phyloP scores from a whole-genome alignment of 2,113 vertebrate genomes.

The Lota lota region DNA sequence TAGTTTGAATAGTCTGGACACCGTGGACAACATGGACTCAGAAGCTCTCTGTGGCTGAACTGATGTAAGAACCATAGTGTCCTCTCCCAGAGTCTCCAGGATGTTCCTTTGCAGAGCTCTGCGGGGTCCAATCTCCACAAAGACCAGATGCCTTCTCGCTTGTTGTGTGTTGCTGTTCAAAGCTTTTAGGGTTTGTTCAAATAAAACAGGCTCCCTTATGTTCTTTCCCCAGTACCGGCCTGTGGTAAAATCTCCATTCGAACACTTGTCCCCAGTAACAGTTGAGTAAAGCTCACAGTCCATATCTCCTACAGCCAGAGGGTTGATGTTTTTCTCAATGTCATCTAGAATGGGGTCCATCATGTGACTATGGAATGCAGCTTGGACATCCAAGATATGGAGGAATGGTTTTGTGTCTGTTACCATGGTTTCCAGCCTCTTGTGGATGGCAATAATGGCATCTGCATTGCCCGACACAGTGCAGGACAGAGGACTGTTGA shows the following conservation, averaged over 20 bases:
- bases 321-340: slow-evolving; percentile 58
- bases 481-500: slow-evolving; percentile 82
- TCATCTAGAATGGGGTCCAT: slow-evolving; percentile 78
- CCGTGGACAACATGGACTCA: slow-evolving; percentile 60
- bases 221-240: slow-evolving; percentile 83
- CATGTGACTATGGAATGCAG: slow-evolving; percentile 82
- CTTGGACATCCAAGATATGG: slow-evolving; percentile 70
- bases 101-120: slow-evolving; percentile 78
- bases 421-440: slow-evolving; percentile 62
- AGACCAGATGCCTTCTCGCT: slow-evolving; percentile 62
- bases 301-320: slow-evolving; percentile 52
- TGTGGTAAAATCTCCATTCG: slow-evolving; percentile 68
- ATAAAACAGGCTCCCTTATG: slow-evolving; percentile 78
- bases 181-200: slow-evolving; percentile 70
- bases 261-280: slow-evolving; percentile 68
- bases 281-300: slow-evolving; percentile 79
- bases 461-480: slow-evolving; percentile 79
- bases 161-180: slow-evolving; percentile 36
- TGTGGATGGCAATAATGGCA: slow-evolving; percentile 60
- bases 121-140: slow-evolving; percentile 84
- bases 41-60: slow-evolving; percentile 72
- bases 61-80: slow-evolving; percentile 67
- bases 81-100: slow-evolving; percentile 75
- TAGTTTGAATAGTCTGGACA: slow-evolving; percentile 78
- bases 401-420: slow-evolving; percentile 74